Conservation (phyloP, 2,888 invertebrate genomes). For the Nasonovia ribisnigri region DNA sequence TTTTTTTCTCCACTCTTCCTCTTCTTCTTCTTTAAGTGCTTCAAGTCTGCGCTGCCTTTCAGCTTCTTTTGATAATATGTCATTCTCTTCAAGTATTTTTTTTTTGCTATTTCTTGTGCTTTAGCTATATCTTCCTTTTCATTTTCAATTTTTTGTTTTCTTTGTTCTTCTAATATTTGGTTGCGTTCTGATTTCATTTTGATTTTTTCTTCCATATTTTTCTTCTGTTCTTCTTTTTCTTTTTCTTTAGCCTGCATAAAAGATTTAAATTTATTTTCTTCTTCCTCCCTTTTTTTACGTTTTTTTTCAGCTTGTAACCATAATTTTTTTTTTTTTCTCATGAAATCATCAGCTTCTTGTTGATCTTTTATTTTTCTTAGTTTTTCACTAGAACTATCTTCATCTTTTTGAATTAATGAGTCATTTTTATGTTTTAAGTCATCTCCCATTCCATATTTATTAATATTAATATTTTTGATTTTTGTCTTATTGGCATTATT, state of each 20-base stretch:
- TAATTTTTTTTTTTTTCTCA: background rate
- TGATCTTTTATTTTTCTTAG: background rate
- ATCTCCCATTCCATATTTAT: background rate
- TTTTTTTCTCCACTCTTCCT: slow-evolving; percentile 46
- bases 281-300: slow-evolving; percentile 22
- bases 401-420: background rate
- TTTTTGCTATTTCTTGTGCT: background rate
- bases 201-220: slow-evolving; percentile 9
- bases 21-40: slow-evolving; percentile 46
- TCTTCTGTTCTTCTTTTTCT: background rate
- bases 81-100: background rate
- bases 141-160: slow-evolving; percentile 4
- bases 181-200: background rate
- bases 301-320: slow-evolving; percentile 18
- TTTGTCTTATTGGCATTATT: background rate
- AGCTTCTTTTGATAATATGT: background rate
- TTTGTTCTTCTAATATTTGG: slow-evolving; percentile 26
- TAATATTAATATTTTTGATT: background rate
- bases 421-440: background rate
- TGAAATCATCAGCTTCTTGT: background rate
- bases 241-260: slow-evolving; percentile 17
- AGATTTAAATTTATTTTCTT: slow-evolving; percentile 42
- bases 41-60: slow-evolving; percentile 20
- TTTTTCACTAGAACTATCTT: background rate
- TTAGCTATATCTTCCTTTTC: slow-evolving; percentile 3